Conservation (phyloP, 2,888 invertebrate species). For the Andrena hattorfiana region DNA sequence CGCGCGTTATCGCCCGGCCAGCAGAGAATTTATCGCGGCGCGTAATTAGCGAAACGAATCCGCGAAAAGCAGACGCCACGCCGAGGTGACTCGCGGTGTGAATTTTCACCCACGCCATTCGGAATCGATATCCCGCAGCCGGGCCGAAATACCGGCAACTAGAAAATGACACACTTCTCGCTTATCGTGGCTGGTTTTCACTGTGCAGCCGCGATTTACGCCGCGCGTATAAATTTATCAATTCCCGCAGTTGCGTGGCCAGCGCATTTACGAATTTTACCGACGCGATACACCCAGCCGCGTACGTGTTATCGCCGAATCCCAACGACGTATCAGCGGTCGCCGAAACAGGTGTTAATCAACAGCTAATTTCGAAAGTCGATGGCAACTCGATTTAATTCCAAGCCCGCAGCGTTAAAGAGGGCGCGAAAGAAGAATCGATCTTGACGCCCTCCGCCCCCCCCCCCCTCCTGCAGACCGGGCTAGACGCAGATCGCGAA, state of each 20-base stretch:
- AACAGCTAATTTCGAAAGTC: slow-evolving; percentile 30
- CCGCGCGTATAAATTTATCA: slow-evolving; percentile 33
- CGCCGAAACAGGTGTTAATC: slow-evolving; percentile 40
- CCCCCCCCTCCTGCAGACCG: neutral
- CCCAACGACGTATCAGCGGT: neutral
- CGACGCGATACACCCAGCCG: neutral
- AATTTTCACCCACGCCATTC: slow-evolving; percentile 18
- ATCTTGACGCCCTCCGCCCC: neutral
- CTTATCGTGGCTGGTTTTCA: slow-evolving; percentile 27
- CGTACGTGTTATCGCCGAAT: neutral
- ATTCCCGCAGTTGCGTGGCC: neutral
- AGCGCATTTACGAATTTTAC: slow-evolving; percentile 1
- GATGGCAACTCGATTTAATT: slow-evolving; percentile 33
- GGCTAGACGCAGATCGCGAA: slow-evolving; percentile 1
- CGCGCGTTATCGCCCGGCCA: slow-evolving; percentile 2
- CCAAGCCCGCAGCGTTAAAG: neutral
- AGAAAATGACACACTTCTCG: slow-evolving; percentile 45
- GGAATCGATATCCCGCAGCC: slow-evolving; percentile 21
- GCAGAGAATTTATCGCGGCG: slow-evolving; percentile 33
- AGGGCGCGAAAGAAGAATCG: neutral
- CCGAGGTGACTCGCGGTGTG: neutral
- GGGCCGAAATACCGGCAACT: neutral
- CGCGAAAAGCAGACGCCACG: slow-evolving; percentile 1
- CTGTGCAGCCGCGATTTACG: slow-evolving; percentile 10
- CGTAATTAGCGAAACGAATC: slow-evolving; percentile 48